Evolutionary conservation across 2,797 vertebrate species (phyloP), one percentile per base, ranked within the genome.

Genomic region (Chelon labrosus): DNA sequence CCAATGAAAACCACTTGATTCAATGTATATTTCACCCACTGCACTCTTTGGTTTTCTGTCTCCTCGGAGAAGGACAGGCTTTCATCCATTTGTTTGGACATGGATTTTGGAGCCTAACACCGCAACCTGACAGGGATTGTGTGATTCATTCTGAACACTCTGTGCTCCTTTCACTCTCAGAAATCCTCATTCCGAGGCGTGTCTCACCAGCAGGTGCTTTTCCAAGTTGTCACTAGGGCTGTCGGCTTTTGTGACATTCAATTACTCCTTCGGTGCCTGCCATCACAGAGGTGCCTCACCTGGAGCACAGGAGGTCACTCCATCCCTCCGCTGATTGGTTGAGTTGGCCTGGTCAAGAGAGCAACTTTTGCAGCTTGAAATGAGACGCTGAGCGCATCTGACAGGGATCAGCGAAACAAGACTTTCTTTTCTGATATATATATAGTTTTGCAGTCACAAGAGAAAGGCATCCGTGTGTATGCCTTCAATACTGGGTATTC

Each of bases 181-280:
- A 80, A 83, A 84, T 79, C 57, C 59, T 73, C 41, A 54, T 85
- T 85, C 78, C 49, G 44, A 73, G 65, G 78, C 63, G 27, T 66
- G 69, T 82, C 79, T 75, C 46, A 50, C 59, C 79, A 70, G 73
- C 79, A 87, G 83, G 84, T 86, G 80, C 74, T 69, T 86, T 83
- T 76, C 67, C 70, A 83, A 65, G 80, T 83, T 86, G 77, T 83
- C 88, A 86, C 71, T 56, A 31, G 22, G 64, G 57, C 82, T 83
- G 87, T 88, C 88, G 89, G 64, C 76, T 81, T 62, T 82, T 82
- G 79, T 87, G 87, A 89, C 88, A 91, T 91, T 90, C 89, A 90
- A 89, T 91, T 91, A 91, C 83, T 87, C 78, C 60, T 78, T 73
- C 73, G 60, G 70, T 62, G 65, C 59, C 80, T 71, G 72, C 82